Evolutionary conservation across 1,140 invertebrate genomes (phyloP), one percentile per base, ranked within the genome.

Genomic region (Megalonaias nervosa): DNA sequence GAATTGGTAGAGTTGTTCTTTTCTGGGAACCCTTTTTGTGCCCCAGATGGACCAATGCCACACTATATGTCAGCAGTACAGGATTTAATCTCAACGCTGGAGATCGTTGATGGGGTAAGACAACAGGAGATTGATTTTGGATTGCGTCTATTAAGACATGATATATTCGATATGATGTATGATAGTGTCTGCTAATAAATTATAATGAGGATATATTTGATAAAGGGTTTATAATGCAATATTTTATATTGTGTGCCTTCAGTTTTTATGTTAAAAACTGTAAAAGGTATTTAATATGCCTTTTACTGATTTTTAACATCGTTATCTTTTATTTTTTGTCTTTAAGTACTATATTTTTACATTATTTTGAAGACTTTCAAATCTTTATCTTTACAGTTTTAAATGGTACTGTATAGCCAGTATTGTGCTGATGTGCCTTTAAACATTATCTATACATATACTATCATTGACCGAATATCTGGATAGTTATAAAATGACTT

Each of bases 61-160:
- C 77, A 82, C 57, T 85, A 86, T 60, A 80, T 82, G 75, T 62
- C 75, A 9, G 81, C 81, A 16, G 82, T 88, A 59, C 80, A 83
- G 58, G 64, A 67, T 19, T 71, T 82, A 3, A 57, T 89, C 58
- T 85, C 86, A 14, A 65, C 77, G n/a, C 79, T 89, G 19, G 85
- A 89, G 67, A 83, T 89, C 21, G 64, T 89, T 9, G 88, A 89
- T 82, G 88, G 88, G 77, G 87, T 87, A 79, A 75, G 79, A 82
- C 17, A 67, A 17, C 21, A 38, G 16, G 16, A 13, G 13, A 19
- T 55, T n/a, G 13, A 17, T 66, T 16, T 26, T 19, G 26, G 19
- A 17, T 67, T 31, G 31, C 31, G 14, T 73, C 23, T 31, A n/a
- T 21, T 71, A 21, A 17, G 64, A 17, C n/a, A 48, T 48, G 15